Percentiles rank a stretch among this genome's conserved stretches.
phyloP scores from a whole-genome alignment of 2,113 vertebrate genomes.

The Conger conger region DNA sequence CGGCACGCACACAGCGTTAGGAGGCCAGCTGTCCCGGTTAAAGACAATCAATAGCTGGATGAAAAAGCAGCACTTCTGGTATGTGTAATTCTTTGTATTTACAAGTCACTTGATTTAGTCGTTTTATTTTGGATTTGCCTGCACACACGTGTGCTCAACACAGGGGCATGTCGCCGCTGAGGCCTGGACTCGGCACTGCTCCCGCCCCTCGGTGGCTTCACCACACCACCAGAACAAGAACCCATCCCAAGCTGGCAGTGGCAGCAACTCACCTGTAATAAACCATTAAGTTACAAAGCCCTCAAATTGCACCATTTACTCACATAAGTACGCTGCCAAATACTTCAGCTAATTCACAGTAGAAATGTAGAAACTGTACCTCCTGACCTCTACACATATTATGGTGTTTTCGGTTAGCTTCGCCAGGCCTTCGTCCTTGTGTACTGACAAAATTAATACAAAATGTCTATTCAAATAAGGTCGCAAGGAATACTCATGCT shows the following conservation, averaged over 20 bases:
- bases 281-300: not conserved
- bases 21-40: constrained; percentile 58
- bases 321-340: not conserved
- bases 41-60: constrained; percentile 57
- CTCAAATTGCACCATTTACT: not conserved
- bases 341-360: not conserved
- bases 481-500: not conserved
- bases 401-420: not conserved
- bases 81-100: constrained; percentile 40
- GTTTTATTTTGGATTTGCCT: constrained; percentile 28
- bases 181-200: not conserved
- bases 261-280: not conserved
- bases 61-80: constrained; percentile 66
- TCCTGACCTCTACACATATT: not conserved
- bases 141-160: not conserved
- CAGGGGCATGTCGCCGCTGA: not conserved
- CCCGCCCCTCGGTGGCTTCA: not conserved
- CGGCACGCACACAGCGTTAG: constrained; percentile 40
- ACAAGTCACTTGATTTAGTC: not conserved
- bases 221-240: not conserved
- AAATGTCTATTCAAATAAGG: not conserved
- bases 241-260: not conserved
- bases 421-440: not conserved
- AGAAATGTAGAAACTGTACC: not conserved
- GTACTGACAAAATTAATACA: not conserved